These are phyloP conservation scores for Pedicia rivosa DNA, from an alignment of 2,888 invertebrate genomes.

Conservation along the genomic window DNA sequence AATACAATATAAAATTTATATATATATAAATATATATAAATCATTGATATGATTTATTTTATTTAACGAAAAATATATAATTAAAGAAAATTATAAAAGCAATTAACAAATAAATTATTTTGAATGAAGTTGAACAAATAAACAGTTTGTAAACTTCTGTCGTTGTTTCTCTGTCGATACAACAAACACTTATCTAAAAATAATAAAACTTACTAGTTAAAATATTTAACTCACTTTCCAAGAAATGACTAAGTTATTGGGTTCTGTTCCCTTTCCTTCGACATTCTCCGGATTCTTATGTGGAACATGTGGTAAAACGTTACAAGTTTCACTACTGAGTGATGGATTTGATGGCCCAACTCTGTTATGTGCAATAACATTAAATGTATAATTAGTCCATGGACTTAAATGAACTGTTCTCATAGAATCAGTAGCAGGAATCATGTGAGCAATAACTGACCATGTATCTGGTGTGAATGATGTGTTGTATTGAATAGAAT, in stretches of 20 bases:
- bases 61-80: no score
- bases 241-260: slow-evolving; percentile 79
- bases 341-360: slow-evolving; percentile 82
- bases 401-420: slow-evolving; percentile 57
- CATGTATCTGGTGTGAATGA: slow-evolving; percentile 85
- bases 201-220: no score
- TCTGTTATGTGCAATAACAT: slow-evolving; percentile 73
- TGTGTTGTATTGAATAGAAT: slow-evolving; percentile 84
- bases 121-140: no score
- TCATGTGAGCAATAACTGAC: slow-evolving; percentile 59
- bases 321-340: slow-evolving; percentile 67
- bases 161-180: no score
- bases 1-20: no score
- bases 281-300: slow-evolving; percentile 89
- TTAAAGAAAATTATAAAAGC: no score
- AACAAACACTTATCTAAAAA: no score
- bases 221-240: slow-evolving; percentile 86
- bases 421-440: slow-evolving; percentile 58
- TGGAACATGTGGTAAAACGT: slow-evolving; percentile 75
- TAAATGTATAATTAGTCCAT: slow-evolving; percentile 93
- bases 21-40: no score
- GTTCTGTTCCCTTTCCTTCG: slow-evolving; percentile 71
- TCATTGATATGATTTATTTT: no score
- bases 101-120: no score
- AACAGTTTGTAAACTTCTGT: no score